Evolutionary conservation across 2,888 invertebrate genomes (phyloP), one percentile per base, ranked within the genome.

Genomic region (Ellobium chinense): DNA sequence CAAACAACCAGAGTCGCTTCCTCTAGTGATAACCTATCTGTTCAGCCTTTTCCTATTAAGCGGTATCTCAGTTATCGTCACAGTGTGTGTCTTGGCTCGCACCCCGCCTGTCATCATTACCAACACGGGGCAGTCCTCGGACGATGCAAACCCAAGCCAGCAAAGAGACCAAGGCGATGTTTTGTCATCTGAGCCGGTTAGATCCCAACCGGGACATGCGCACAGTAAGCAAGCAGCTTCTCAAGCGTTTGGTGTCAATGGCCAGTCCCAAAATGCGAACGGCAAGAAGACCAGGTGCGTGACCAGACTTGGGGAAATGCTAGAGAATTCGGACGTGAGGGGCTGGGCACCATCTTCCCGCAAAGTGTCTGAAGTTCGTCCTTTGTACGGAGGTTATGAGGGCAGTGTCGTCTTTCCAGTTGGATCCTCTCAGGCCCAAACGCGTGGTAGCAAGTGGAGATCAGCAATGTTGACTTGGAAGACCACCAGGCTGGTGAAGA

Each of bases 1-100:
- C 1, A 62, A 62, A 24, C 29, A 34, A 12, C 56, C 75, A n/a
- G 46, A 75, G 21, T 39, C 63, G 7, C 29, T 75, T 24, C 75
- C 75, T 27, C 29, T 75, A n/a, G 37, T 65, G 37, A 65, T 75
- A 1, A 46, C 56, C 34, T 75, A 75, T 31, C 24, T 75, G 46
- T 14, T 62, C 0, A 7, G 39, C 31, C 29, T 75, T 12, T 31
- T 75, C 46, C 39, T 75, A 7, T 9, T 31, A 7, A 31, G 65
- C 27, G 65, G 65, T 7, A 12, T 65, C 9, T 65, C 65, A 7
- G 65, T 65, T 4, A 9, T 65, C 9, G 34, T n/a, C 29, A 65
- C 34, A 27, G 34, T 65, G 46, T 46, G 46, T 46, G 46, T 46
- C 46, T 18, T 46, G 46, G 46, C 46, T 18, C 18, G 46, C 9